Conservation (phyloP, 2,888 invertebrate species). For the Sesia bembeciformis region DNA sequence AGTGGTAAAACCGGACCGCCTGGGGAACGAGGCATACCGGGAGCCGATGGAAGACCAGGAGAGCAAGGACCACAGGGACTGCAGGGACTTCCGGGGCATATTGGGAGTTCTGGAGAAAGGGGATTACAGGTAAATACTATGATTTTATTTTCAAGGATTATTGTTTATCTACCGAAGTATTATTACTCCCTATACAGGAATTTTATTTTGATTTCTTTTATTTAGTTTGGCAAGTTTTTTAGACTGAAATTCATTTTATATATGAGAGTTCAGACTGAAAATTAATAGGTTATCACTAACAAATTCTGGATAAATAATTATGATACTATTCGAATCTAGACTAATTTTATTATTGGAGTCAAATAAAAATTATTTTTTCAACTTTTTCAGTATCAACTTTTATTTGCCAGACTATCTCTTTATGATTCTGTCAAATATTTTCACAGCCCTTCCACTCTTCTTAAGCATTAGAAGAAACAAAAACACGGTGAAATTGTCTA, state of each 20-base stretch:
- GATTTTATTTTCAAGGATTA: not conserved
- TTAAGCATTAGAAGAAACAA: no score
- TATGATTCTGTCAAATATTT: no score
- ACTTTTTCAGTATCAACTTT: no score
- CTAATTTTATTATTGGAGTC: no score
- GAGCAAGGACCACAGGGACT: conserved; percentile 86
- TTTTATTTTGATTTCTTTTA: not conserved
- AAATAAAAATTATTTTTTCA: no score
- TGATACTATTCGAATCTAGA: no score
- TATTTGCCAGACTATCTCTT: no score
- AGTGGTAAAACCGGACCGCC: conserved; percentile 80
- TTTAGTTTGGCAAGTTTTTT: not conserved
- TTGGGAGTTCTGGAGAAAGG: conserved; percentile 85
- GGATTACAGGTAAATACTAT: conserved; percentile 77
- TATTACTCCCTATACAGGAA: not conserved
- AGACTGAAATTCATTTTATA: not conserved
- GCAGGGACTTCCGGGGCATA: conserved; percentile 85
- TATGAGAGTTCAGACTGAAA: not conserved
- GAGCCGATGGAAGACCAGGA: conserved; percentile 90
- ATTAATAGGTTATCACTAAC: no score
- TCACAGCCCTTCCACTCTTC: no score
- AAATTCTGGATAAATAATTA: no score
- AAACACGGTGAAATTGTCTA: not conserved
- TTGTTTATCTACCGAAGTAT: not conserved
- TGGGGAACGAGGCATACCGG: conserved; percentile 83